Evolutionary conservation across 2,797 vertebrate species (phyloP).

Genomic region (Chloroceryle inda): DNA sequence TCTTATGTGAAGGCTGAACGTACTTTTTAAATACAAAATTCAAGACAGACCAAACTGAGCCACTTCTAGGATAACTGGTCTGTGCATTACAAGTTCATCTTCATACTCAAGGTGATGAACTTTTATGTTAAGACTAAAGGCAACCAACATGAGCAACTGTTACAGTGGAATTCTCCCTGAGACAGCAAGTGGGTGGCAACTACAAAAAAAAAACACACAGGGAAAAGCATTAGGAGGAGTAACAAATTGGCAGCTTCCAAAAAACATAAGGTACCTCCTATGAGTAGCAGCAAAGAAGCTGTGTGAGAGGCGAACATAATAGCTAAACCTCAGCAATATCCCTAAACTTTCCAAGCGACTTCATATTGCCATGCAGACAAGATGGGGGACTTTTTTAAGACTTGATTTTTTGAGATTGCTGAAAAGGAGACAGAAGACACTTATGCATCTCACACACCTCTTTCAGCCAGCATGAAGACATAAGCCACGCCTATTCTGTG

Average conservation of each 20-base stretch:
- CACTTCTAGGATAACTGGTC: background rate
- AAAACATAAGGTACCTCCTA: background rate
- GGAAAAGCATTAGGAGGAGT: background rate
- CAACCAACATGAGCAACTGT: background rate
- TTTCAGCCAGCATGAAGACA: background rate
- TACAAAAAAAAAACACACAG: background rate
- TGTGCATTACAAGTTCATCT: background rate
- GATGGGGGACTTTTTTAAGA: background rate
- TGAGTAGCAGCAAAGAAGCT: background rate
- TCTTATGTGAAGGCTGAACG: background rate
- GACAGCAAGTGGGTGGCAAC: background rate
- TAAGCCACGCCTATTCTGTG: background rate
- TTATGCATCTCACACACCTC: background rate
- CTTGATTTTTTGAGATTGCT: background rate
- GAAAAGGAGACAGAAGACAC: background rate
- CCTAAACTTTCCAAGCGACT: background rate
- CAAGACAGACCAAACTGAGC: background rate
- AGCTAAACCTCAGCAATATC: background rate
- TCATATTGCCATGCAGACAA: background rate
- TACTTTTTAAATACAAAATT: background rate
- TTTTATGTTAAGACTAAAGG: background rate
- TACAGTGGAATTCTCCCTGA: background rate
- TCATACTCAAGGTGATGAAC: background rate
- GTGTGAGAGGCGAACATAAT: accelerated
- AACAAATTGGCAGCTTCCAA: background rate